These are phyloP conservation scores for Phyllopteryx taeniolatus DNA, from an alignment of 2,113 vertebrate genomes.

Conservation along the genomic window DNA sequence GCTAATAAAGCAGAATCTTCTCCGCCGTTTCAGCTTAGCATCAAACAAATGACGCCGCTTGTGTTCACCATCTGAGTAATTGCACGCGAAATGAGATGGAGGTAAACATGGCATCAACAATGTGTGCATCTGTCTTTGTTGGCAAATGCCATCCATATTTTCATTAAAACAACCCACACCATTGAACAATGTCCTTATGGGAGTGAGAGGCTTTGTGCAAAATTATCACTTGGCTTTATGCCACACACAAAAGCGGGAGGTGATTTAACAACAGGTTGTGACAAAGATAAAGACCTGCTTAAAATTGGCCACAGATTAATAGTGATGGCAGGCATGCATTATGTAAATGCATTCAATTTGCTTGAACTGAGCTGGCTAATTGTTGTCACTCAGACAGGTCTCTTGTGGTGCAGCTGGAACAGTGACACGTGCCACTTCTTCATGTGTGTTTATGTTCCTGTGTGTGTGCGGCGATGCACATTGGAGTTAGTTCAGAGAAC, in stretches of 20 bases:
- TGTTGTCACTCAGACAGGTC: constrained; percentile 63
- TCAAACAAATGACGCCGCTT: constrained; percentile 50
- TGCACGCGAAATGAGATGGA: constrained; percentile 56
- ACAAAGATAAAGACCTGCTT: constrained; percentile 46
- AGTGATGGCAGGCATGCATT: constrained; percentile 55
- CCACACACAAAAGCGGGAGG: constrained; percentile 31
- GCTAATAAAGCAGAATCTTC: constrained; percentile 57
- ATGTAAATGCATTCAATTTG: constrained; percentile 71
- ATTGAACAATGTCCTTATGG: constrained; percentile 19
- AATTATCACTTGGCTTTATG: constrained; percentile 33
- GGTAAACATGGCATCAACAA: constrained; percentile 51
- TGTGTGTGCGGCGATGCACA: background rate
- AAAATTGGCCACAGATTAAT: constrained; percentile 54
- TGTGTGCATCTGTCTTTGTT: constrained; percentile 47
- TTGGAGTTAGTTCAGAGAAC: constrained; percentile 22
- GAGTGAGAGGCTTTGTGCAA: constrained; percentile 36
- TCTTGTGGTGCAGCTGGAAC: constrained; percentile 49
- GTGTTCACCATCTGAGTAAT: constrained; percentile 64
- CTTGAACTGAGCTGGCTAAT: constrained; percentile 69
- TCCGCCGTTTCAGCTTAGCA: constrained; percentile 42
- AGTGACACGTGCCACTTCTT: background rate
- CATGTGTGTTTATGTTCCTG: background rate
- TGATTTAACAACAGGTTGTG: constrained; percentile 37
- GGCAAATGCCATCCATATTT: constrained; percentile 43
- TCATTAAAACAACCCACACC: constrained; percentile 23